Conservation (phyloP, 2,888 invertebrate species). For the Caenorhabditis sp. region DNA sequence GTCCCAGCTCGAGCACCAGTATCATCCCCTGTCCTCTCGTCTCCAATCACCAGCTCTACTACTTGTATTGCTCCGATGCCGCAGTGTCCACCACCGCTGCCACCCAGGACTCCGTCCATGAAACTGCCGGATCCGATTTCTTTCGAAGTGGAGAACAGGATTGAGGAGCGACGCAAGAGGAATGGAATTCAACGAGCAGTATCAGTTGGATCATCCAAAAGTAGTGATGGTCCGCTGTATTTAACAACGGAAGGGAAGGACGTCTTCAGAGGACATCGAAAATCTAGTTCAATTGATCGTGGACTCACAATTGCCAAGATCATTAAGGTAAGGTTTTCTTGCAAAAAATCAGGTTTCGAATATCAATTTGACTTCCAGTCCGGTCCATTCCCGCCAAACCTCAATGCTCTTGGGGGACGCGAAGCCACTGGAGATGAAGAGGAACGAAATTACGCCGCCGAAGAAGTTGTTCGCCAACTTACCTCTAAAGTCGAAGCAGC, state of each 20-base stretch:
- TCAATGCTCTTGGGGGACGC: slow-evolving; percentile 74
- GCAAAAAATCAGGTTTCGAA: not conserved
- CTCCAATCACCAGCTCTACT: not conserved
- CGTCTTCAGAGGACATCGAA: slow-evolving; percentile 75
- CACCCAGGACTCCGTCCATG: slow-evolving; percentile 72
- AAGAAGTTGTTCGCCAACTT: slow-evolving; percentile 70
- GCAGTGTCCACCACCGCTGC: slow-evolving; percentile 73
- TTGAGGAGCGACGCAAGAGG: slow-evolving; percentile 42
- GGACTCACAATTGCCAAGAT: slow-evolving; percentile 79
- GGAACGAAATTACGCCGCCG: slow-evolving; percentile 72
- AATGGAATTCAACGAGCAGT: slow-evolving; percentile 14
- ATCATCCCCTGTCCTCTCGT: slow-evolving; percentile 37
- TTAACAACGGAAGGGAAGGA: slow-evolving; percentile 4
- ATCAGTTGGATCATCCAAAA: slow-evolving; percentile 13
- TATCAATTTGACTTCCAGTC: slow-evolving; percentile 64
- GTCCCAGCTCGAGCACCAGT: slow-evolving; percentile 52
- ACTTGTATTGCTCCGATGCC: slow-evolving; percentile 45
- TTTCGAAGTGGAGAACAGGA: slow-evolving; percentile 59
- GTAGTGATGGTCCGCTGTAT: slow-evolving; percentile 16
- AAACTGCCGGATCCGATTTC: slow-evolving; percentile 73
- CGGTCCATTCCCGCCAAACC: slow-evolving; percentile 81
- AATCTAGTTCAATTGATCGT: slow-evolving; percentile 81
- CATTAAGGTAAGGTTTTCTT: slow-evolving; percentile 75
- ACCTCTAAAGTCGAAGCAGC: slow-evolving; percentile 48
- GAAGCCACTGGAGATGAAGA: slow-evolving; percentile 79